phyloP scores from a whole-genome alignment of 2,113 vertebrate genomes.

The Casuarius casuarius region DNA sequence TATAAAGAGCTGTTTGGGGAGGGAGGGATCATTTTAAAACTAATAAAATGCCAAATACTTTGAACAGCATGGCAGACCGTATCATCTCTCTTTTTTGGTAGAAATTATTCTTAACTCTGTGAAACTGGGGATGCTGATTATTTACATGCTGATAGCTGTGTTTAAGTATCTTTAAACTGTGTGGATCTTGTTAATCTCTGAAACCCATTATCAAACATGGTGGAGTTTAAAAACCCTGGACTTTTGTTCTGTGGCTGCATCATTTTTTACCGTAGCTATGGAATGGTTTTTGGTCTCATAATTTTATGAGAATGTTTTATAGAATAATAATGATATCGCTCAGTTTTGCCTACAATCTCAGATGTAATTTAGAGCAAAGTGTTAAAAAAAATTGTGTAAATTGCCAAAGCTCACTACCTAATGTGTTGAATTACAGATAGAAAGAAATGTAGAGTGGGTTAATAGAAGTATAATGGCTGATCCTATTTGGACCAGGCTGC shows the following conservation, averaged over 20 bases:
- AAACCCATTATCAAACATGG: constrained; percentile 3
- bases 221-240: constrained; percentile 12
- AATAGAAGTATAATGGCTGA: constrained; percentile 1
- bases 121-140: not conserved
- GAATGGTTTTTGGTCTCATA: constrained; percentile 10
- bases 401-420: constrained; percentile 48
- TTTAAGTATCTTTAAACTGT: constrained; percentile 34
- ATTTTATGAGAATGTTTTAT: constrained; percentile 53
- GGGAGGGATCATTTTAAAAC: not conserved
- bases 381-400: constrained; percentile 38
- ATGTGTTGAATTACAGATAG: constrained; percentile 31
- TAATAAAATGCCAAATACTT: not conserved
- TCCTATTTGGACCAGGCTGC: not conserved
- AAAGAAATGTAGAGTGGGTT: not conserved
- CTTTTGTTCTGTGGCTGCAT: constrained; percentile 33
- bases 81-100: not conserved
- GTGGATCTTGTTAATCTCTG: constrained; percentile 8
- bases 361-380: constrained; percentile 48
- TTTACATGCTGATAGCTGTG: not conserved
- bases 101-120: not conserved
- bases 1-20: not conserved
- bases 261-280: constrained; percentile 1
- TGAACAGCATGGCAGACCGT: not conserved
- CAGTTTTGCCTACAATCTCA: constrained; percentile 4
- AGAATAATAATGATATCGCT: constrained; percentile 25